These are phyloP conservation scores for Heliconius aoede DNA, from an alignment of 2,888 invertebrate genomes.

Conservation along the genomic window DNA sequence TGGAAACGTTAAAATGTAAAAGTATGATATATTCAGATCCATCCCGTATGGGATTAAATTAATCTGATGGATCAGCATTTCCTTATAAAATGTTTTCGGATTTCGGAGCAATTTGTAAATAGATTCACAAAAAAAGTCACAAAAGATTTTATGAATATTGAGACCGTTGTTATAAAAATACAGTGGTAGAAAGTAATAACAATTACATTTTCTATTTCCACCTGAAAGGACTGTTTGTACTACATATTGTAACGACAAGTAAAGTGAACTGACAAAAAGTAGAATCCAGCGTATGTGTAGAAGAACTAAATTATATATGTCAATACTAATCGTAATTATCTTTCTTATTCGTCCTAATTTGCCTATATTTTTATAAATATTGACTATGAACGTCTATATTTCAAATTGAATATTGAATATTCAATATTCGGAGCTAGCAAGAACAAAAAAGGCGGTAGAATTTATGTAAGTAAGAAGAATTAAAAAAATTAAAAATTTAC, in stretches of 20 bases:
- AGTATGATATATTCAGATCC: constrained; percentile 26
- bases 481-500: background rate
- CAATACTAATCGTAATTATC: no score
- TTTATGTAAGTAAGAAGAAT: background rate
- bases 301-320: no score
- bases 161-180: background rate
- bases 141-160: background rate
- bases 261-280: no score
- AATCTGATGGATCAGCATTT: constrained; percentile 24
- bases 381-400: background rate
- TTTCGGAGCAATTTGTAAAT: constrained; percentile 17
- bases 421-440: no score
- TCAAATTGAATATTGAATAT: no score
- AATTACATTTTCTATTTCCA: background rate
- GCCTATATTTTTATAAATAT: background rate
- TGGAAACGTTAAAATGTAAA: background rate
- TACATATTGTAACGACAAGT: no score
- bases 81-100: constrained; percentile 28
- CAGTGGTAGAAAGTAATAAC: background rate
- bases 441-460: background rate
- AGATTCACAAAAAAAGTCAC: constrained; percentile 4
- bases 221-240: background rate
- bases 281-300: accelerated
- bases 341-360: no score
- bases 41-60: constrained; percentile 25